Base-by-base conservation (phyloP, 2,113 vertebrate genomes). In the Notothenia rossii region DNA sequence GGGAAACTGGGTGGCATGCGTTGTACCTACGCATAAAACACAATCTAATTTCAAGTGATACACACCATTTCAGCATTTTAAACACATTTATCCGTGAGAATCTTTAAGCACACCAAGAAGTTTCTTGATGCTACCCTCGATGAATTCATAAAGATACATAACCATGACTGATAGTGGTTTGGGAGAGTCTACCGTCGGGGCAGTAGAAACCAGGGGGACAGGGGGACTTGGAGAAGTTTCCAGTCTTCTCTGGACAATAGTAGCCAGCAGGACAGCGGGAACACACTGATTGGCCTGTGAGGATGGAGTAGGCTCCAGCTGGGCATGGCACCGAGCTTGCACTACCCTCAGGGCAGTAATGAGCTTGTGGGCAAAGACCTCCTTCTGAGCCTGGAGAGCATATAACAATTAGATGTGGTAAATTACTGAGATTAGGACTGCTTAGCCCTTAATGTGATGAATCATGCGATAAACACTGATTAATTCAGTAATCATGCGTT, bases 121-220 rank as follows among this genome's bases (percentile, higher is more conserved):
- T 10, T 60, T 8, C 18, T n/a, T 5, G 10, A 36, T 22, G 14
- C 25, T n/a, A 48, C 43, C 15, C n/a, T 55, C 15, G 45, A 62
- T 45, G 25, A 33, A 59, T 33, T 22, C 17, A 36, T 45, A 2
- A 69, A 29, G 7, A 61, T 43, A 12, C 11, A 69, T 3, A 78
- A 73, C 1, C 8, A 61, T 46, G 11, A 45, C 43, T 75, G 13
- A 15, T 1, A 36, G 18, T 36, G 14, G 63, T 81, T 56, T 61
- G 45, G 29, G 4, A 43, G 49, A 25, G 3, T 89, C 90, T 89
- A 98, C 98, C 98, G 81, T 89, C 92, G n/a, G 96, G 98, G 69
- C 98, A 99, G 93, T 97, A 99, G 89, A 98, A 98, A 9, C 97
- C 97, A 36, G 96, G 91, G 0, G 92, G 96, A 66, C 98, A 98